Evolutionary conservation across 2,797 vertebrate genomes (phyloP).

Genomic region (Oryzias dopingdopingensis): DNA sequence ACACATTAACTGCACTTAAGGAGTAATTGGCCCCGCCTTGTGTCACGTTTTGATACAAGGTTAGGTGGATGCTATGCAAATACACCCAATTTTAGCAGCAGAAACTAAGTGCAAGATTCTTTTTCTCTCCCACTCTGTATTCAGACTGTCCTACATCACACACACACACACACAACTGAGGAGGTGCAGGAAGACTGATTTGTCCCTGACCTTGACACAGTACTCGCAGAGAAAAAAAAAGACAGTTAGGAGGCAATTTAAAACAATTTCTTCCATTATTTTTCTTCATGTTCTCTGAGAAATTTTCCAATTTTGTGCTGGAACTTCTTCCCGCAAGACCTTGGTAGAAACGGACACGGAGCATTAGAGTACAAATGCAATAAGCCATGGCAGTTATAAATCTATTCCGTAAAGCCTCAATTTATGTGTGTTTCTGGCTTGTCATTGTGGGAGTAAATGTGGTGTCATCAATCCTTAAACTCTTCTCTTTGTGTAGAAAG

Average conservation of each 20-base stretch:
- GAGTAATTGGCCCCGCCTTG: slow-evolving; percentile 32
- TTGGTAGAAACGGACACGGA: slow-evolving; percentile 14
- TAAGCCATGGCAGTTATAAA: slow-evolving; percentile 38
- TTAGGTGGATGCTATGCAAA: slow-evolving; percentile 44
- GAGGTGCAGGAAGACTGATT: slow-evolving; percentile 42
- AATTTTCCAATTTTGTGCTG: slow-evolving; percentile 48
- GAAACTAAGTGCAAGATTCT: slow-evolving; percentile 50
- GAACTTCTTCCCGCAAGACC: slow-evolving; percentile 31
- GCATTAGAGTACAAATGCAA: slow-evolving; percentile 46
- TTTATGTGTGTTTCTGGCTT: background rate
- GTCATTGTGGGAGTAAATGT: slow-evolving; percentile 15
- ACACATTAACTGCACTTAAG: slow-evolving; percentile 35
- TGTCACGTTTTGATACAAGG: slow-evolving; percentile 41
- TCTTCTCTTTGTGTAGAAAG: slow-evolving; percentile 28
- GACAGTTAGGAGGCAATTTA: slow-evolving; percentile 48
- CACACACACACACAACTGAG: slow-evolving; percentile 3
- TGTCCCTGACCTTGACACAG: slow-evolving; percentile 66
- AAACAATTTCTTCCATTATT: slow-evolving; percentile 56
- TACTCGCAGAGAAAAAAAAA: slow-evolving; percentile 36
- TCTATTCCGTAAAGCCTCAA: slow-evolving; percentile 6
- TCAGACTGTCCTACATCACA: slow-evolving; percentile 47
- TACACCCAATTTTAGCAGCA: slow-evolving; percentile 39
- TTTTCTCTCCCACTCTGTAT: slow-evolving; percentile 32
- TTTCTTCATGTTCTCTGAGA: slow-evolving; percentile 31
- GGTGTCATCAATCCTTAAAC: slow-evolving; percentile 27